Evolutionary conservation across 1,140 invertebrate species (phyloP).

Genomic region (Rhyzopertha dominica): DNA sequence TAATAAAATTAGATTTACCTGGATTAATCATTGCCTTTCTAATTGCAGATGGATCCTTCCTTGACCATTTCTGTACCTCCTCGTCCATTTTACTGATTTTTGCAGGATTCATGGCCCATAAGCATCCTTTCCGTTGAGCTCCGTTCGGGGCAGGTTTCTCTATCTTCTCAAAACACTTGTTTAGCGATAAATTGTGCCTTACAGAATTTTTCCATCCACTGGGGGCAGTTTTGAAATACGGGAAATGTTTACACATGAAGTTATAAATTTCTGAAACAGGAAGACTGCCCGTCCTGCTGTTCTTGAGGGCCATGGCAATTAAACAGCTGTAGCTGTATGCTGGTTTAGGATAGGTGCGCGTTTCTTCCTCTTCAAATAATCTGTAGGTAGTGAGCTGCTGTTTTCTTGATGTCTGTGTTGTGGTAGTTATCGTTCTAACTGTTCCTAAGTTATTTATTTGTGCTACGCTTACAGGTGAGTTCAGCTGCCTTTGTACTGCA

Average conservation of each 20-base stretch:
- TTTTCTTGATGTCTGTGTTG: slow-evolving; percentile 50
- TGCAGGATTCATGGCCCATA: slow-evolving; percentile 94
- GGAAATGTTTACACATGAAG: slow-evolving; percentile 98
- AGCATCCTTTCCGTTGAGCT: slow-evolving; percentile 79
- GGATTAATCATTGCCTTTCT: slow-evolving; percentile 88
- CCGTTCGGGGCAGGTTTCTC: slow-evolving; percentile 82
- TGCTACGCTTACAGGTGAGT: slow-evolving; percentile 31
- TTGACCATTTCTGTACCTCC: slow-evolving; percentile 93
- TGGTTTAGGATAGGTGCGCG: slow-evolving; percentile 86
- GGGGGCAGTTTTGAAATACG: slow-evolving; percentile 95
- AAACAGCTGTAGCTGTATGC: slow-evolving; percentile 97
- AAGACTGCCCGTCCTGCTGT: slow-evolving; percentile 86
- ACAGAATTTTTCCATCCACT: slow-evolving; percentile 98
- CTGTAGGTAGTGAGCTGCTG: slow-evolving; percentile 49
- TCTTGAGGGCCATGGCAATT: slow-evolving; percentile 96
- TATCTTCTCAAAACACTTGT: slow-evolving; percentile 98
- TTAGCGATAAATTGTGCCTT: slow-evolving; percentile 90
- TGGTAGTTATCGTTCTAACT: slow-evolving; percentile 42
- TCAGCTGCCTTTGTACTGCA: slow-evolving; percentile 28
- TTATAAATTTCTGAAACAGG: slow-evolving; percentile 98
- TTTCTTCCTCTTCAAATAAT: slow-evolving; percentile 52
- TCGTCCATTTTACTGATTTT: slow-evolving; percentile 96
- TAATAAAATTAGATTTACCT: slow-evolving; percentile 47
- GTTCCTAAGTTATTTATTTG: slow-evolving; percentile 33
- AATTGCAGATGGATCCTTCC: slow-evolving; percentile 83